Evolutionary conservation across 1,140 invertebrate genomes (phyloP), one percentile per base, ranked within the genome.

Genomic region (Tetramorium alpestre): DNA sequence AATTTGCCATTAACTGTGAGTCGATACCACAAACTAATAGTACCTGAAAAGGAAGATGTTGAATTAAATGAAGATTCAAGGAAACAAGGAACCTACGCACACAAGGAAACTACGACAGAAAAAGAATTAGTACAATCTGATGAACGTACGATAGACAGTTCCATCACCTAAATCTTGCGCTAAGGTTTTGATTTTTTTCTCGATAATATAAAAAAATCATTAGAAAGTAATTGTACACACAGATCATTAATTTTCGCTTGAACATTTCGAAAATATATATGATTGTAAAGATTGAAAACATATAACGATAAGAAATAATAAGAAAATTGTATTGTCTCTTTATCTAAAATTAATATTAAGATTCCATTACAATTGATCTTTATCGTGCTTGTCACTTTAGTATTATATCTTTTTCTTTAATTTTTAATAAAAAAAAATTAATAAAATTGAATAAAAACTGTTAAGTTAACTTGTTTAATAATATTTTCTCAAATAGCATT

Each of bases 1-100:
- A 91, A 95, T 92, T 92, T 96, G 69, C 96, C 96, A 0, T 87
- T 96, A 0, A 96, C 92, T 5, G 62, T 91, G 84, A 95, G 93
- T 87, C 86, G 93, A 3, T 91, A 94, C 86, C 93, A 96, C 33
- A 96, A 96, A 90, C 88, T 96, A 41, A 93, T 94, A 69, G 88
- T 94, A 54, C 58, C 18, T 56, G 41, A 88, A 7, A 93, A 91
- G 76, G 64, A 85, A 56, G 85, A 85, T 75, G 25, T 77, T 16
- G 18, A 72, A 67, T 33, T 64, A 67, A 87, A 76, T 8, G 47
- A 78, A 47, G 76, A 73, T 49, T 25, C 41, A 47, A 44, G 8
- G 22, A 22, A 22, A 22, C 22, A 22, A 22, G 22, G 22, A 22
- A 22, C 22, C 22, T 22, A 22, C 28, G 3, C 25, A n/a, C 65